Base-by-base conservation (phyloP, 2,797 vertebrate species). In the Hirundo rustica region DNA sequence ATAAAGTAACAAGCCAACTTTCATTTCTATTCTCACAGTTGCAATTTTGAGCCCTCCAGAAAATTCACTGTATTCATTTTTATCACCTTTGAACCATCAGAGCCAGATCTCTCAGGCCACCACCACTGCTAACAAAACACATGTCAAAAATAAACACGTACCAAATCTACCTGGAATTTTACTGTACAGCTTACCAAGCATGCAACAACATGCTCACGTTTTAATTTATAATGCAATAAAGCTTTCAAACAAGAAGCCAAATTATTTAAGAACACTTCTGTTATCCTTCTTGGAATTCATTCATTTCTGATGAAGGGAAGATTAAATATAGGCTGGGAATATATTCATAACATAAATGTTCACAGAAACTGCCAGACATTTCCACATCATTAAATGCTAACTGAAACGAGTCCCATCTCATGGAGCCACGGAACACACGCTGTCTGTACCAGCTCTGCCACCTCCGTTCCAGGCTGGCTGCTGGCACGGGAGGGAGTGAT, bases 231-330 rank as follows among this genome's bases (percentile, higher is more conserved):
- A 91, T 40, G 86, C 68, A 78, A 89, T 91, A 94, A 91, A 88
- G 80, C 88, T 88, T 93, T 89, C 91, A 53, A 96, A 86, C 90
- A 85, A 9, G 14, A 57, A 91, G 94, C 70, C 94, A 95, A 93
- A 94, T 92, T 84, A 95, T 93, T 93, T 91, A 92, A 95, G 92
- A 95, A 92, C 73, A 54, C 57, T 94, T 89, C 76, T 92, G 90
- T 66, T 95, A 91, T 71, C 75, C 75, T 89, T 72, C 88, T 92
- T 53, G 74, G 77, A 94, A 95, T 77, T 77, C 90, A 92, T 85
- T 95, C 83, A 74, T 40, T 95, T 85, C 94, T 92, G 83, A 94
- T 92, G 89, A 96, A 94, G 85, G 85, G 58, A 89, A 86, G 88
- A 95, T 96, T 95, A 96, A 94, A 93, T 91, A 90, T 38, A 90